A percentile compares a stretch with the other conserved stretches of the same genome.
Evolutionary conservation across 1,140 invertebrate genomes (phyloP).

Genomic region (Drosophila rhopaloa): DNA sequence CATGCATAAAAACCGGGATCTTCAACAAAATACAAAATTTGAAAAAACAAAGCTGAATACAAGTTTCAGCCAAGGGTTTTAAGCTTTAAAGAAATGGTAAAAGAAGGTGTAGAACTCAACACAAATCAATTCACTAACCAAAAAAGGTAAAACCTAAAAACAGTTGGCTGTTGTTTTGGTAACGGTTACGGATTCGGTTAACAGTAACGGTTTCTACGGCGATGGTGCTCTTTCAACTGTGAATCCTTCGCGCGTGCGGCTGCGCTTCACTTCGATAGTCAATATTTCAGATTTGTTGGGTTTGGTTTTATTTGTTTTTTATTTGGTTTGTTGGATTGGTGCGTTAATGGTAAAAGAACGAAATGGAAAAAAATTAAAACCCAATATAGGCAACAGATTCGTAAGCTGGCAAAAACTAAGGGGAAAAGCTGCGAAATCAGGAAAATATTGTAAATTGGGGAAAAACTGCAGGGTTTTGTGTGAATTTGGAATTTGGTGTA

Average conservation of each 20-base stretch:
- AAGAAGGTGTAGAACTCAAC: constrained; percentile 26
- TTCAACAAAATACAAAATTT: constrained; percentile 16
- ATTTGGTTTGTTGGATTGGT: constrained; percentile 66
- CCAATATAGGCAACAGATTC: constrained; percentile 67
- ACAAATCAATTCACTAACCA: constrained; percentile 69
- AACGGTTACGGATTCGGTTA: constrained; percentile 41
- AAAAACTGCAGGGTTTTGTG: constrained; percentile 17
- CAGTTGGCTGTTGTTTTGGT: constrained; percentile 59
- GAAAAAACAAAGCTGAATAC: constrained; percentile 50
- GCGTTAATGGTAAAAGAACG: constrained; percentile 76
- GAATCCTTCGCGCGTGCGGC: constrained; percentile 87
- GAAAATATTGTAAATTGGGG: constrained; percentile 7
- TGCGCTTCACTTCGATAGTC: constrained; percentile 86
- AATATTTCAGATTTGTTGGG: constrained; percentile 45
- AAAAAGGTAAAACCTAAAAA: constrained; percentile 66
- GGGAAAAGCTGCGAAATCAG: constrained; percentile 31
- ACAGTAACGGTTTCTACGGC: constrained; percentile 61
- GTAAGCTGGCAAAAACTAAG: constrained; percentile 59
- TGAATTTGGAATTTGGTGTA: constrained; percentile 54
- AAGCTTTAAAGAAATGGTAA: constrained; percentile 5
- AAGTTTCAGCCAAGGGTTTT: constrained; percentile 18
- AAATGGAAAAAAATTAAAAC: constrained; percentile 67
- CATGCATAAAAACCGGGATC: constrained; percentile 16
- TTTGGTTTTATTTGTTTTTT: constrained; percentile 46
- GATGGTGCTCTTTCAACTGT: constrained; percentile 84